Evolutionary conservation across 2,113 vertebrate species (phyloP).

Genomic region (Alligator mississippiensis): DNA sequence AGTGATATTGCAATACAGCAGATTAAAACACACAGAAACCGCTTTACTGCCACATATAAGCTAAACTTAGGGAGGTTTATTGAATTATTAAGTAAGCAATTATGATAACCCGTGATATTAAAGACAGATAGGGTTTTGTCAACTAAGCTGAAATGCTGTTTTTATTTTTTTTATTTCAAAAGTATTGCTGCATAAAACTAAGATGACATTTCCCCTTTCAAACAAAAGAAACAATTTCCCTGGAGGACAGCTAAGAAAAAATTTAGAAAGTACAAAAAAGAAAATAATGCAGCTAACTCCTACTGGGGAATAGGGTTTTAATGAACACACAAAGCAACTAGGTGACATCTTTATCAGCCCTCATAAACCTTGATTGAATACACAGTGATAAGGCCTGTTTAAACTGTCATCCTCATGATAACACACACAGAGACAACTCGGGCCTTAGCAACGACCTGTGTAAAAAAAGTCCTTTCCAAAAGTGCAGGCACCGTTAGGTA

Average conservation of each 20-base stretch:
- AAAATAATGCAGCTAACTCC: constrained; percentile 48
- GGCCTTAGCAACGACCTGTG: constrained; percentile 69
- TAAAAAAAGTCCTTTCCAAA: constrained; percentile 47
- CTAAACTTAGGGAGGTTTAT: constrained; percentile 75
- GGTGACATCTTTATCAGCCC: constrained; percentile 94
- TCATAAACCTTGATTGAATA: constrained; percentile 99
- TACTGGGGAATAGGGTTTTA: constrained; percentile 76
- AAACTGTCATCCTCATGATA: constrained; percentile 95
- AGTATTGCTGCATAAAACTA: neutral
- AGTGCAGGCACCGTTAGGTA: constrained; percentile 10
- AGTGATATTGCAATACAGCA: neutral
- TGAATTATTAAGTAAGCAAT: constrained; percentile 92
- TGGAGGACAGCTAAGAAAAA: neutral
- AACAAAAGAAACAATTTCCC: accelerated
- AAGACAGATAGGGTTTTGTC: constrained; percentile 71
- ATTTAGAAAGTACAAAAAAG: constrained; percentile 31
- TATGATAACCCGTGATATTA: constrained; percentile 84
- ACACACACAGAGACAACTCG: constrained; percentile 75
- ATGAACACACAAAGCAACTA: constrained; percentile 81
- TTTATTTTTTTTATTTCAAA: neutral
- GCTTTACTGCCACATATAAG: constrained; percentile 80
- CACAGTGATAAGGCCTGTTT: constrained; percentile 98
- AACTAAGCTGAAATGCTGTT: neutral
- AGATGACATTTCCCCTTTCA: neutral
- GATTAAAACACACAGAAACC: constrained; percentile 59